phyloP scores from a whole-genome alignment of 2,113 vertebrate genomes.

The Siphamia tubifer region DNA sequence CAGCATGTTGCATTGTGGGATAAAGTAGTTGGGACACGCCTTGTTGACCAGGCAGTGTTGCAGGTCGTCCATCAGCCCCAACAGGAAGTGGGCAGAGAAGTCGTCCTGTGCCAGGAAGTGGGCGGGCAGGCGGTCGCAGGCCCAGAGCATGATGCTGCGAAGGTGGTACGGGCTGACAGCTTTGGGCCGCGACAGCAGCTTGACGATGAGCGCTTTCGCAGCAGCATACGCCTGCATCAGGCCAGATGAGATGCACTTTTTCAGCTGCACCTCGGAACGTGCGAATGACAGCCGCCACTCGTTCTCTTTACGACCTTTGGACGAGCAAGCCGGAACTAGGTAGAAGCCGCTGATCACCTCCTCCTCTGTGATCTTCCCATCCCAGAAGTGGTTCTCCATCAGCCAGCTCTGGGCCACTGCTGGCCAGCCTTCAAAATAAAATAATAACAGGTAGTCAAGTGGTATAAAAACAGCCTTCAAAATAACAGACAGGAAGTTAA shows the following conservation, averaged over 20 bases:
- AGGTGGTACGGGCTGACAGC: slow-evolving; percentile 96
- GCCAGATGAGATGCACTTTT: slow-evolving; percentile 95
- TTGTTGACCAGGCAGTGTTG: slow-evolving; percentile 97
- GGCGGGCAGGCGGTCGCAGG: slow-evolving; percentile 93
- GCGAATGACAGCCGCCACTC: slow-evolving; percentile 98
- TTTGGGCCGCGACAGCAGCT: slow-evolving; percentile 91
- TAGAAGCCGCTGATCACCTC: slow-evolving; percentile 99
- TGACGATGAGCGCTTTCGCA: slow-evolving; percentile 95
- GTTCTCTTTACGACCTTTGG: slow-evolving; percentile 91
- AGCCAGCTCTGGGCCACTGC: slow-evolving; percentile 98
- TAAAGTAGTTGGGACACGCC: slow-evolving; percentile 98
- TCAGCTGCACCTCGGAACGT: slow-evolving; percentile 96
- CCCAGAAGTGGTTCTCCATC: slow-evolving; percentile 99
- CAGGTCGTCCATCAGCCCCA: slow-evolving; percentile 96
- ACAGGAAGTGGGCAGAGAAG: slow-evolving; percentile 89
- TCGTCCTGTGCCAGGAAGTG: slow-evolving; percentile 91
- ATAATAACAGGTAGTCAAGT: too few relatives aligned
- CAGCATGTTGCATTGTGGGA: slow-evolving; percentile 98
- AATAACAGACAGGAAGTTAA: too few relatives aligned
- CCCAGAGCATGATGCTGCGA: slow-evolving; percentile 97
- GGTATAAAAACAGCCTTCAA: too few relatives aligned
- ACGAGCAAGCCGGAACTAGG: slow-evolving; percentile 91
- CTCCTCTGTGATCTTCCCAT: slow-evolving; percentile 97
- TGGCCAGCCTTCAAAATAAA: too few relatives aligned
- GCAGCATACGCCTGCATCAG: slow-evolving; percentile 96